Conservation (phyloP, 2,113 vertebrate genomes). For the Oplegnathus fasciatus region DNA sequence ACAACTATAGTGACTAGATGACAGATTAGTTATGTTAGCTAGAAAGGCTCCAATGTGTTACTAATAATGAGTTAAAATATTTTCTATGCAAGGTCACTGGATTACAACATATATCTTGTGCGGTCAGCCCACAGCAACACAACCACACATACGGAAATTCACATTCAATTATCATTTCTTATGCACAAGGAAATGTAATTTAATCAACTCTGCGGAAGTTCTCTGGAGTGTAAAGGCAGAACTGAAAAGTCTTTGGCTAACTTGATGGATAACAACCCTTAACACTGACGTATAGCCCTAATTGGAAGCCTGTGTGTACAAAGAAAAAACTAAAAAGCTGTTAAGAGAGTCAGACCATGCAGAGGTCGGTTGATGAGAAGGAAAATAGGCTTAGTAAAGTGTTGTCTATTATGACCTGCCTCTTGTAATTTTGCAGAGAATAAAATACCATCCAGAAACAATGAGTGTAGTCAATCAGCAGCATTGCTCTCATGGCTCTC, state of each 20-base stretch:
- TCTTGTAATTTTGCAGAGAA: constrained; percentile 1
- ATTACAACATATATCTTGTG: neutral
- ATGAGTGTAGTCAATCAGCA: constrained; percentile 7
- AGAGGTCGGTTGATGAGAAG: neutral
- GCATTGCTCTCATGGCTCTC: constrained; percentile 12
- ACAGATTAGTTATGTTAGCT: neutral
- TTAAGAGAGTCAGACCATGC: neutral
- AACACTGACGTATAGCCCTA: neutral
- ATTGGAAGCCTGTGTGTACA: neutral
- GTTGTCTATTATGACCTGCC: neutral
- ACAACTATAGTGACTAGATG: neutral
- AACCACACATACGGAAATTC: neutral
- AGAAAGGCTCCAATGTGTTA: neutral
- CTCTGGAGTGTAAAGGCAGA: neutral
- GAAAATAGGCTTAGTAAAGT: neutral
- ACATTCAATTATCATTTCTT: constrained; percentile 2
- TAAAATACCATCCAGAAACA: constrained; percentile 14
- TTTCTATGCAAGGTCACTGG: neutral
- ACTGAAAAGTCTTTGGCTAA: neutral
- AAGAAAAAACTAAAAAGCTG: constrained; percentile 11
- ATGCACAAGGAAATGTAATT: neutral
- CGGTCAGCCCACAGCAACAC: neutral
- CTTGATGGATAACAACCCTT: constrained; percentile 1
- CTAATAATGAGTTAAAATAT: neutral
- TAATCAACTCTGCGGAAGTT: neutral